Conservation (phyloP, 2,797 vertebrate species). For the Lerista edwardsae region DNA sequence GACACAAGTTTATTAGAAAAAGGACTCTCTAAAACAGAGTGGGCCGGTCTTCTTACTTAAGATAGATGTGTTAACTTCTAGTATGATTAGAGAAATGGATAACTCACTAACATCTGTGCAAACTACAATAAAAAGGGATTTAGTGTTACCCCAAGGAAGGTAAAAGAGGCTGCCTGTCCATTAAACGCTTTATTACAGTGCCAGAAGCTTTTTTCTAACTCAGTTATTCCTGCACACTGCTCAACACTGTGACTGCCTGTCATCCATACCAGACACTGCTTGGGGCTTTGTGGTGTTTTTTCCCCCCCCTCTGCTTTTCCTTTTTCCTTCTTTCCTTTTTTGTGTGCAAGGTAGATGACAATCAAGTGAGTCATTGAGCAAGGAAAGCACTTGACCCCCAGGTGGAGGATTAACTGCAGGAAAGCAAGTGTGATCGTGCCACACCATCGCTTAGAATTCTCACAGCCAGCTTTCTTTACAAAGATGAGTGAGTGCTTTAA, state of each 20-base stretch:
- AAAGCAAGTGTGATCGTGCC: slow-evolving; percentile 86
- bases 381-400: slow-evolving; percentile 81
- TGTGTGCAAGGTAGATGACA: slow-evolving; percentile 84
- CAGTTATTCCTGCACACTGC: slow-evolving; percentile 91
- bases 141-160: slow-evolving; percentile 97
- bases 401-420: slow-evolving; percentile 84
- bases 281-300: slow-evolving; percentile 77
- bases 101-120: slow-evolving; percentile 98
- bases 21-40: slow-evolving; percentile 81
- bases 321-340: background rate
- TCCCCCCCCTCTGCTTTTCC: background rate
- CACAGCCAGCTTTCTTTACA: slow-evolving; percentile 81
- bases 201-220: slow-evolving; percentile 97
- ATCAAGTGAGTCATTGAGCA: slow-evolving; percentile 88
- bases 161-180: slow-evolving; percentile 97
- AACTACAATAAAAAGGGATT: slow-evolving; percentile 99
- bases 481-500: slow-evolving; percentile 77
- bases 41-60: slow-evolving; percentile 84
- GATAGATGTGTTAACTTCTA: slow-evolving; percentile 92
- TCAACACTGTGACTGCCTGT: slow-evolving; percentile 88
- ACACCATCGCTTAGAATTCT: slow-evolving; percentile 85
- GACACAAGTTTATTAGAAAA: slow-evolving; percentile 88
- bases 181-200: slow-evolving; percentile 99
- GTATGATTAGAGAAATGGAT: slow-evolving; percentile 96
- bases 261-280: slow-evolving; percentile 89